Conservation (phyloP, 2,797 vertebrate genomes). For the Trachurus trachurus region DNA sequence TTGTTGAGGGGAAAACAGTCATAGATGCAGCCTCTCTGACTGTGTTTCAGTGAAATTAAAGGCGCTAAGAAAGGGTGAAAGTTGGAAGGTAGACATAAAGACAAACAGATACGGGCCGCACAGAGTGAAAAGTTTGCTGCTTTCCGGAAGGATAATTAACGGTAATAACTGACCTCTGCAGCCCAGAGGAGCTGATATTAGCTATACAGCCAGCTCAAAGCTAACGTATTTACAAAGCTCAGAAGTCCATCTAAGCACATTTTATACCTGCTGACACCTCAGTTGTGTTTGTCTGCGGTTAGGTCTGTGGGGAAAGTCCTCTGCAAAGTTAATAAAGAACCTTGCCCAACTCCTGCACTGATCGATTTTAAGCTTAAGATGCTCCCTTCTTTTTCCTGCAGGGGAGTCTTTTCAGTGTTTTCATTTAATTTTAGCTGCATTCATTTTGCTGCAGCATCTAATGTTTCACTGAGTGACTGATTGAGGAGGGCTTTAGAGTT, state of each 20-base stretch:
- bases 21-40: not conserved
- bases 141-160: slow-evolving; percentile 59
- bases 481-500: slow-evolving; percentile 50
- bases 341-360: slow-evolving; percentile 60
- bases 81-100: not conserved
- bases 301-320: slow-evolving; percentile 72
- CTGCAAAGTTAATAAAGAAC: slow-evolving; percentile 81
- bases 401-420: slow-evolving; percentile 67
- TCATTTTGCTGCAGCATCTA: slow-evolving; percentile 73
- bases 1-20: not conserved
- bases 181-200: slow-evolving; percentile 66
- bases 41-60: slow-evolving; percentile 18
- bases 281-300: slow-evolving; percentile 72
- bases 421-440: slow-evolving; percentile 76
- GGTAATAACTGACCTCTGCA: slow-evolving; percentile 63
- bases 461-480: slow-evolving; percentile 73
- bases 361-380: slow-evolving; percentile 76
- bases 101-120: not conserved
- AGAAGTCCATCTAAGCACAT: slow-evolving; percentile 78
- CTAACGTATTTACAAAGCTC: slow-evolving; percentile 77
- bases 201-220: slow-evolving; percentile 60
- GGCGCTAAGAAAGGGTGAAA: not conserved
- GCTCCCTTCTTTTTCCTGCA: slow-evolving; percentile 62
- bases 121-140: slow-evolving; percentile 26
- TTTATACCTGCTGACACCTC: slow-evolving; percentile 81